phyloP scores from a whole-genome alignment of 2,113 vertebrate genomes.

The Proterorhinus semilunaris region DNA sequence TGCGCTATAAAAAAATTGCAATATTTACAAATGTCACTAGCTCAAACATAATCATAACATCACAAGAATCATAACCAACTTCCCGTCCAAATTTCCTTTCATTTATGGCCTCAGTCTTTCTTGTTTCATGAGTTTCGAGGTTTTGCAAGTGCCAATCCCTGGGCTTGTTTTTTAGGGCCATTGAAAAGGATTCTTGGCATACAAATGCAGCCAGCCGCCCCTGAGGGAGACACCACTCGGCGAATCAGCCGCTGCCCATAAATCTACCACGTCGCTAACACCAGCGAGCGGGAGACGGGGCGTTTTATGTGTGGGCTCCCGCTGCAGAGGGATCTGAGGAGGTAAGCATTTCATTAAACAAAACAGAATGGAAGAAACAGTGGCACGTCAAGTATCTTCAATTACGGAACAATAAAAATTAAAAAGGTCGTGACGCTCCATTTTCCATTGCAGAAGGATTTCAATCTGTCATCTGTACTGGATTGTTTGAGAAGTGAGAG shows the following conservation, averaged over 20 bases:
- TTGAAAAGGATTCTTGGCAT: constrained; percentile 62
- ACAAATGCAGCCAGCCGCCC: constrained; percentile 69
- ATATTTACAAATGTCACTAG: too few relatives aligned
- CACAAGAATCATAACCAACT: constrained; percentile 3
- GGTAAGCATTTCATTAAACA: constrained; percentile 64
- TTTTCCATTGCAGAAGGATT: too few relatives aligned
- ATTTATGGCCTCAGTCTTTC: constrained; percentile 42
- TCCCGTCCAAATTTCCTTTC: constrained; percentile 46
- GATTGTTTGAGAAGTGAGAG: too few relatives aligned
- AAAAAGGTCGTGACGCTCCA: not conserved
- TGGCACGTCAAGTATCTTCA: constrained; percentile 15
- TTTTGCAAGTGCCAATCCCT: constrained; percentile 53
- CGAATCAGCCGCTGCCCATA: constrained; percentile 69
- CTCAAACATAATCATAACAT: too few relatives aligned
- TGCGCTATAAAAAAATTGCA: too few relatives aligned
- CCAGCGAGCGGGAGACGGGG: constrained; percentile 43
- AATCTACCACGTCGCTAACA: constrained; percentile 69
- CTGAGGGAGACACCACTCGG: constrained; percentile 55
- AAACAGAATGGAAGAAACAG: constrained; percentile 60
- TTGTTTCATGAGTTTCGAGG: constrained; percentile 34
- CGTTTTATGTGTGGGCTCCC: constrained; percentile 10
- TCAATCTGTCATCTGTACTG: too few relatives aligned
- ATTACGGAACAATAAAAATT: not conserved
- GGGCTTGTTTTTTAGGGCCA: constrained; percentile 54
- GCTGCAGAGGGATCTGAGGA: constrained; percentile 25